Conservation (phyloP, 2,113 vertebrate genomes). For the Nothoprocta perdicaria region DNA sequence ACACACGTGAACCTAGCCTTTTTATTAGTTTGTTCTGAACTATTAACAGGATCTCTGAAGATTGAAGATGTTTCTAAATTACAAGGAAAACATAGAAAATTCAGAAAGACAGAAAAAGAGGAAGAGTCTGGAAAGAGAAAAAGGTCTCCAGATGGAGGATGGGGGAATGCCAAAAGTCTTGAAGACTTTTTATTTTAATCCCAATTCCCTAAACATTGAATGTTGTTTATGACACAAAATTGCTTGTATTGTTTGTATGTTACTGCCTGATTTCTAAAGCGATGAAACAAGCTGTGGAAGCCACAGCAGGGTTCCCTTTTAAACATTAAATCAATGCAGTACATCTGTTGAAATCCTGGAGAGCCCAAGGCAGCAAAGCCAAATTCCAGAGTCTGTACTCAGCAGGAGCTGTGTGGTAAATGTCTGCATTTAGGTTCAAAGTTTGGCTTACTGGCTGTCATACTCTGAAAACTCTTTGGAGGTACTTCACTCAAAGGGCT, state of each 20-base stretch:
- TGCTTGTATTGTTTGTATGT: constrained; percentile 68
- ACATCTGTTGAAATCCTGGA: constrained; percentile 71
- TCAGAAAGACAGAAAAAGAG: constrained; percentile 34
- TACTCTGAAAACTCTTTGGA: constrained; percentile 26
- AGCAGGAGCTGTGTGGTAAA: constrained; percentile 34
- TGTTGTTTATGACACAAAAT: constrained; percentile 71
- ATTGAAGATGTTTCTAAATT: background rate
- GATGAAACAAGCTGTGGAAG: constrained; percentile 70
- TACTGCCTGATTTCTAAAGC: constrained; percentile 60
- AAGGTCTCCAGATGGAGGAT: constrained; percentile 49
- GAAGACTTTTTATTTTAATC: constrained; percentile 59
- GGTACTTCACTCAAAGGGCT: background rate
- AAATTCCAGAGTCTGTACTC: constrained; percentile 63
- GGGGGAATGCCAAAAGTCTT: constrained; percentile 58
- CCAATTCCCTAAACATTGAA: constrained; percentile 66
- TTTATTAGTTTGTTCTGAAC: background rate
- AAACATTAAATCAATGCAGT: constrained; percentile 67
- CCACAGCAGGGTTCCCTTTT: constrained; percentile 65
- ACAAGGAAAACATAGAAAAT: background rate
- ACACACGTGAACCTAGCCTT: background rate
- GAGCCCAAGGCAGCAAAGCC: constrained; percentile 55
- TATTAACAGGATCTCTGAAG: background rate
- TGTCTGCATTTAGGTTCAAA: constrained; percentile 42
- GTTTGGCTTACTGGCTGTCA: constrained; percentile 37
- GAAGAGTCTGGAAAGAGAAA: constrained; percentile 42